Evolutionary conservation across 2,797 vertebrate genomes (phyloP).

Genomic region (Catostomus latipinnis): DNA sequence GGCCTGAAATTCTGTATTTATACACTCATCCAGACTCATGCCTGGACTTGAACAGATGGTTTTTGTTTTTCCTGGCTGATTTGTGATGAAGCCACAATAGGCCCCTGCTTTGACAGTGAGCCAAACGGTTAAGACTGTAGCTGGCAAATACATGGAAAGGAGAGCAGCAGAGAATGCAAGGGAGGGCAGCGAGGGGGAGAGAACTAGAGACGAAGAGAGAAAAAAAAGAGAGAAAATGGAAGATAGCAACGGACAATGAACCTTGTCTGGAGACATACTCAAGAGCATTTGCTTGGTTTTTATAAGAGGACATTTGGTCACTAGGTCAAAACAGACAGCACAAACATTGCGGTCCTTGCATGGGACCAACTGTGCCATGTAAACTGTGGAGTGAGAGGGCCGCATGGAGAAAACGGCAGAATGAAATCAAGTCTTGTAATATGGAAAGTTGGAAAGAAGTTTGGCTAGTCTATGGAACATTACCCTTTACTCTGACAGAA

Average conservation of each 20-base stretch:
- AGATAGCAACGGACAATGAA: constrained; percentile 77
- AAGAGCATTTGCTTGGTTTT: constrained; percentile 43
- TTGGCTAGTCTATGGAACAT: neutral
- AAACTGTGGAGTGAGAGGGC: constrained; percentile 48
- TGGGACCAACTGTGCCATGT: constrained; percentile 46
- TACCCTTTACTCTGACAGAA: neutral
- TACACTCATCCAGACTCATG: constrained; percentile 74
- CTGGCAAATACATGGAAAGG: constrained; percentile 71
- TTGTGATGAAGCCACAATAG: constrained; percentile 84
- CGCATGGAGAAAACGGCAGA: constrained; percentile 42
- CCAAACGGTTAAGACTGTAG: constrained; percentile 81
- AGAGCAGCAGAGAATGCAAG: constrained; percentile 69
- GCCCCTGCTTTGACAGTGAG: constrained; percentile 80
- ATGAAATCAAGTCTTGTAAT: constrained; percentile 18
- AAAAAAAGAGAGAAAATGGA: constrained; percentile 59
- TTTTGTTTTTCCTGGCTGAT: constrained; percentile 87
- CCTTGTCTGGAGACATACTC: constrained; percentile 54
- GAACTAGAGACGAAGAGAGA: constrained; percentile 42
- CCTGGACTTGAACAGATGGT: constrained; percentile 79
- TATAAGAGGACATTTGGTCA: constrained; percentile 64
- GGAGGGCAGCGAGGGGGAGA: constrained; percentile 61
- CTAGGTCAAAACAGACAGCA: constrained; percentile 68
- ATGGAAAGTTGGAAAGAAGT: constrained; percentile 22
- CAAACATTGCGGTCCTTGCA: constrained; percentile 75
- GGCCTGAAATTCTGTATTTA: constrained; percentile 79